Evolutionary conservation across 1,140 invertebrate genomes (phyloP).

Genomic region (Teleogryllus occipitalis): DNA sequence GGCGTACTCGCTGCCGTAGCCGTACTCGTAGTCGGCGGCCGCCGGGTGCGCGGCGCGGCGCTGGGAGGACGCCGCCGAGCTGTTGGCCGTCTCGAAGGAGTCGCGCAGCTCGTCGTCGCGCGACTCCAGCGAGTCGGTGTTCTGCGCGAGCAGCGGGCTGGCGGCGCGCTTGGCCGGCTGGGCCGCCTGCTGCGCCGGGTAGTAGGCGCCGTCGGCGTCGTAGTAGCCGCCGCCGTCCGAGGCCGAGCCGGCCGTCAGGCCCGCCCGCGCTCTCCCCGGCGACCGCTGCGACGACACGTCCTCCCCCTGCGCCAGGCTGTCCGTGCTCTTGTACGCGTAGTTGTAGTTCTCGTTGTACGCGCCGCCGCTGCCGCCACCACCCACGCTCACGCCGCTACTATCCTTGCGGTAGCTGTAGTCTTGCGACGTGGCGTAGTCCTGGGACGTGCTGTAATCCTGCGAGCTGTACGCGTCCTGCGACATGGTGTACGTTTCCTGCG

Average conservation of each 20-base stretch:
- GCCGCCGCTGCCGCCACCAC: background rate
- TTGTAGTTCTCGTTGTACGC: conserved; percentile 62
- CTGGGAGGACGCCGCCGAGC: conserved; percentile 40
- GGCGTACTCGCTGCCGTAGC: background rate
- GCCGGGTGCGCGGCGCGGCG: conserved; percentile 37
- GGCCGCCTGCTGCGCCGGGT: conserved; percentile 19
- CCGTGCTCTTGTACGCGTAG: conserved; percentile 56
- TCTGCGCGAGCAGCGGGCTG: conserved; percentile 39
- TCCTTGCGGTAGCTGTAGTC: background rate
- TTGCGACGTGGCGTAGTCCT: background rate
- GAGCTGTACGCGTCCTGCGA: conserved; percentile 9
- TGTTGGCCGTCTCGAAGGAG: conserved; percentile 51
- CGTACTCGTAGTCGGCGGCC: conserved; percentile 9
- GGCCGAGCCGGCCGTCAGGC: conserved; percentile 19
- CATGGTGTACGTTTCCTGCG: background rate
- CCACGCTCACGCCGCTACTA: conserved; percentile 9
- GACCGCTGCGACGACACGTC: conserved; percentile 7
- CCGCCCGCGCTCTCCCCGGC: conserved; percentile 30
- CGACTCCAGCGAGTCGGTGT: conserved; percentile 47
- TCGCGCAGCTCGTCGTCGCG: conserved; percentile 44
- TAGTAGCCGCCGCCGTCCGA: conserved; percentile 28
- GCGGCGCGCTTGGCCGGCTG: conserved; percentile 30
- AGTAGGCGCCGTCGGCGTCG: conserved; percentile 30
- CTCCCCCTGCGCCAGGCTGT: conserved; percentile 41
- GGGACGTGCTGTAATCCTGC: background rate